Evolutionary conservation across 2,797 vertebrate genomes (phyloP).

Genomic region (Selene dorsalis): DNA sequence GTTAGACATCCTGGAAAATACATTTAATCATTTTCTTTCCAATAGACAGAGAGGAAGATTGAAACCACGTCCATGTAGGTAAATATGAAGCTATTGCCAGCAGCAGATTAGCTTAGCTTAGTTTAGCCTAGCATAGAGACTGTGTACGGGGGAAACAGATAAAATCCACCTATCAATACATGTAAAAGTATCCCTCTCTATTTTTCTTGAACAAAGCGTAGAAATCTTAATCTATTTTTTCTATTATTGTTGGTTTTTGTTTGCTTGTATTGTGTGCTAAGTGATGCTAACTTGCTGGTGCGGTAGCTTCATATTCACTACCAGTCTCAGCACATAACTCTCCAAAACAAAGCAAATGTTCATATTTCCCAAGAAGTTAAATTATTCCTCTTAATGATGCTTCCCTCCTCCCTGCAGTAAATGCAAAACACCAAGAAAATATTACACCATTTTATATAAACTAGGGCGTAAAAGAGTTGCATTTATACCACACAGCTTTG

Average conservation of each 20-base stretch:
- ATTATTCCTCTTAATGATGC: background rate
- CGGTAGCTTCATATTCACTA: background rate
- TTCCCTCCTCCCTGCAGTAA: background rate
- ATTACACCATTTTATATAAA: constrained; percentile 45
- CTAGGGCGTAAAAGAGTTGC: constrained; percentile 10
- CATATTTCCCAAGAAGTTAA: background rate
- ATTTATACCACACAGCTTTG: constrained; percentile 27
- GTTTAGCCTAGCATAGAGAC: background rate
- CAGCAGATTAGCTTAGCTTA: background rate
- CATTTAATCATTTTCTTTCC: background rate
- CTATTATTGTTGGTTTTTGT: too few species aligned
- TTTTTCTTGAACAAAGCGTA: too few species aligned
- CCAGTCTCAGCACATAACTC: background rate
- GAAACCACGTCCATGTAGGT: background rate
- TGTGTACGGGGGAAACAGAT: background rate
- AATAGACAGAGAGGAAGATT: background rate
- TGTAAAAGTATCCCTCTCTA: too few species aligned
- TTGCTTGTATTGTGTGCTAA: background rate
- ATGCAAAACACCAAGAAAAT: constrained; percentile 39
- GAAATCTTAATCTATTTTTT: too few species aligned
- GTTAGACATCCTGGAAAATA: background rate
- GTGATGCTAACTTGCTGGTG: background rate
- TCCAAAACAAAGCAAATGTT: background rate
- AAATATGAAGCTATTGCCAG: background rate
- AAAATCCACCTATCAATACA: too few species aligned